A percentile compares a stretch with the other conserved stretches of the same genome.
These are phyloP conservation scores for Phenacoccus solenopsis DNA, from an alignment of 1,140 invertebrate species.

Conservation along the genomic window DNA sequence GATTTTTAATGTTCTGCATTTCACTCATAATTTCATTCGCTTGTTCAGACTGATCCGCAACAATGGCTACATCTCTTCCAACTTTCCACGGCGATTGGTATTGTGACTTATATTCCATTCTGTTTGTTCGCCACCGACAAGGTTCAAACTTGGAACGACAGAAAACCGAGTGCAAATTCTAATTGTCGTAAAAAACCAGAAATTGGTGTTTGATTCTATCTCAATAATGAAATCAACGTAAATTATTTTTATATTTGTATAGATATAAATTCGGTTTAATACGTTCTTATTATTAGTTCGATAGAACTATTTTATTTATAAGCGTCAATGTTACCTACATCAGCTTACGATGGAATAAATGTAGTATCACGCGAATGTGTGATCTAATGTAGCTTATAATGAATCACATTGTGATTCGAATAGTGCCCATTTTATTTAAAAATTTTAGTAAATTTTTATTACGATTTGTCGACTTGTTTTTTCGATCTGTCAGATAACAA, in stretches of 20 bases:
- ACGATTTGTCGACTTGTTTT: too few relatives aligned
- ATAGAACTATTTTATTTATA: slow-evolving; percentile 6
- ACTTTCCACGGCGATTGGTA: background rate
- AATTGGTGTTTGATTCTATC: background rate
- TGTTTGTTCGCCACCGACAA: slow-evolving; percentile 23
- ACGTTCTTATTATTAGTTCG: background rate
- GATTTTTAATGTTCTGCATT: too few relatives aligned
- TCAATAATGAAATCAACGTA: too few relatives aligned
- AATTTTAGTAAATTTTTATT: too few relatives aligned
- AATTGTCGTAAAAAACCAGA: background rate
- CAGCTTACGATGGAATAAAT: too few relatives aligned
- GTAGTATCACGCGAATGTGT: too few relatives aligned
- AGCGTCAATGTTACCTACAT: background rate
- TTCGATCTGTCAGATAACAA: too few relatives aligned
- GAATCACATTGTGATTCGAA: too few relatives aligned
- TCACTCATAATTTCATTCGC: too few relatives aligned
- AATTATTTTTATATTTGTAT: background rate
- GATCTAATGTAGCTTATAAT: too few relatives aligned
- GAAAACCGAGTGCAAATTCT: slow-evolving; percentile 10
- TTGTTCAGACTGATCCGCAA: background rate
- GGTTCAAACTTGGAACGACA: background rate
- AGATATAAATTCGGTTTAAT: background rate
- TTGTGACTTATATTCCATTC: background rate
- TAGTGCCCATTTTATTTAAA: too few relatives aligned
- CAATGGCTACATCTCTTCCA: background rate